phyloP scores from a whole-genome alignment of 2,113 vertebrate species.

The Microtus pennsylvanicus region DNA sequence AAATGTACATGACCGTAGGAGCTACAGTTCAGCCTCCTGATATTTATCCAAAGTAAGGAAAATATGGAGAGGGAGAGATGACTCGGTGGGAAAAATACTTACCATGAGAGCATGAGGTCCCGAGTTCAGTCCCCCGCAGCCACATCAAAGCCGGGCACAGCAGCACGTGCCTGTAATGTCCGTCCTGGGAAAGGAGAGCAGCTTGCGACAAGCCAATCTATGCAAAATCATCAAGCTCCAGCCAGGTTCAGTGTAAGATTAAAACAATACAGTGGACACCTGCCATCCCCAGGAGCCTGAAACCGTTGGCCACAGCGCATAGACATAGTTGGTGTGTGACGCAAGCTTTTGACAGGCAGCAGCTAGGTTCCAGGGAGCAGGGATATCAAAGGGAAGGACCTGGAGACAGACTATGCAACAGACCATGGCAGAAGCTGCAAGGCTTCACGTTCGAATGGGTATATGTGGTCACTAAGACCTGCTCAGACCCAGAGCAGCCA shows the following conservation, averaged over 20 bases:
- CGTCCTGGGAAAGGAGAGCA: background rate
- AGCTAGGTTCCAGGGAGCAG: too few relatives aligned
- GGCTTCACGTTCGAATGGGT: background rate
- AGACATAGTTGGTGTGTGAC: too few relatives aligned
- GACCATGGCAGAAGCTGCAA: background rate
- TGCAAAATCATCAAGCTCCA: background rate
- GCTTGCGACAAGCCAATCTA: background rate
- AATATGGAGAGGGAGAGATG: background rate
- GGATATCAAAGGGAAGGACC: background rate
- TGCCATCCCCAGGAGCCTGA: background rate
- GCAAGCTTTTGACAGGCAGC: background rate
- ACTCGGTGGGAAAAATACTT: background rate
- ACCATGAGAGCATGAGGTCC: background rate
- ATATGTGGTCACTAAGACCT: background rate
- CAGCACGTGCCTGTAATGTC: background rate
- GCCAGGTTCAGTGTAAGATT: background rate
- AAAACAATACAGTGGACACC: background rate
- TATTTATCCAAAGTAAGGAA: constrained; percentile 56
- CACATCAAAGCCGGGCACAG: background rate
- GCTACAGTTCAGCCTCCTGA: constrained; percentile 11
- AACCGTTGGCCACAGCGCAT: background rate
- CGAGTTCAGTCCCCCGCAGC: background rate
- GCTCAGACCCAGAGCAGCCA: background rate
- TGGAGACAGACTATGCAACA: background rate
- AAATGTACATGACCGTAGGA: constrained; percentile 51